A percentile compares a stretch with the other conserved stretches of the same genome.
phyloP scores from a whole-genome alignment of 2,113 vertebrate species.

The Nothoprocta pentlandii region DNA sequence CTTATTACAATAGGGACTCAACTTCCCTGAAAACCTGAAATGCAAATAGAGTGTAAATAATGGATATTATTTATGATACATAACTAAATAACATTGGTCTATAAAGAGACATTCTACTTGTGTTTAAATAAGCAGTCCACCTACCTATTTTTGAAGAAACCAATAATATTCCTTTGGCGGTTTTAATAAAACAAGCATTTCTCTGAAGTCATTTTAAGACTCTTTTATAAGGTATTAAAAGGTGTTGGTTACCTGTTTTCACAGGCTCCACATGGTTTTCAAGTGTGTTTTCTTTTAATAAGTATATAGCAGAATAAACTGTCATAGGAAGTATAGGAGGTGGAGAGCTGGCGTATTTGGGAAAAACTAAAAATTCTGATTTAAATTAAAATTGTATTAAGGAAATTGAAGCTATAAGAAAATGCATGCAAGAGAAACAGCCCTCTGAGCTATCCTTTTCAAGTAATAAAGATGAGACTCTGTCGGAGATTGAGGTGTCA shows the following conservation, averaged over 20 bases:
- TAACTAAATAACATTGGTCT: slow-evolving; percentile 30
- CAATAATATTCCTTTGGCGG: background rate
- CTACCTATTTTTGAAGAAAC: background rate
- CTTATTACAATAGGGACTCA: background rate
- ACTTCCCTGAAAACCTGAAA: slow-evolving; percentile 18
- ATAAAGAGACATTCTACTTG: background rate
- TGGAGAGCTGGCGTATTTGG: background rate
- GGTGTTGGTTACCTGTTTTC: background rate
- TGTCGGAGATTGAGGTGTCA: slow-evolving; percentile 75
- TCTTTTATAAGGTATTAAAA: background rate
- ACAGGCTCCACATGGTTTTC: background rate
- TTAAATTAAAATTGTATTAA: slow-evolving; percentile 31
- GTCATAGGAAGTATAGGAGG: background rate
- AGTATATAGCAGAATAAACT: background rate
- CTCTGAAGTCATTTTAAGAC: background rate
- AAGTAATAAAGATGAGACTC: slow-evolving; percentile 73
- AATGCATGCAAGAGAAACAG: background rate
- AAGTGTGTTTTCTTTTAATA: background rate
- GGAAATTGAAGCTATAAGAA: slow-evolving; percentile 29
- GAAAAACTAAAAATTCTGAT: slow-evolving; percentile 38
- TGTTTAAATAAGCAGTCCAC: background rate
- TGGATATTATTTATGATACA: slow-evolving; percentile 35
- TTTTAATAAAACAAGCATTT: background rate
- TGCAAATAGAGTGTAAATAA: slow-evolving; percentile 23
- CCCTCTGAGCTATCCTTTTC: slow-evolving; percentile 70